Evolutionary conservation across 2,797 vertebrate genomes (phyloP).

Genomic region (Decapterus maruadsi): DNA sequence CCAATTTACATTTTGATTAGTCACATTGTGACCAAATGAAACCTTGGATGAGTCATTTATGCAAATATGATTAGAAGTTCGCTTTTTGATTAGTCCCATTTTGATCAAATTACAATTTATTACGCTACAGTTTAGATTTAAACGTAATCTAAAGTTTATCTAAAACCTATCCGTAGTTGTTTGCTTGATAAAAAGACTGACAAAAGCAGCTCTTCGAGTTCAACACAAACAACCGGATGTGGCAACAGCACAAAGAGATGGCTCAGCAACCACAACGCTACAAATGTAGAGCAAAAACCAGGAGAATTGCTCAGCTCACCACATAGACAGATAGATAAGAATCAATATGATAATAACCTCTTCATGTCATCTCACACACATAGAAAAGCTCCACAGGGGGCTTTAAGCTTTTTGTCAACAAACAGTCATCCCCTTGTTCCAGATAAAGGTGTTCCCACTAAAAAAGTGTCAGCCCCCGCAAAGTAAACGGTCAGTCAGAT

Average conservation of each 20-base stretch:
- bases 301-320: neutral
- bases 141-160: neutral
- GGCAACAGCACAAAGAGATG: neutral
- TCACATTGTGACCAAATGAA: no score
- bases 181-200: neutral
- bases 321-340: neutral
- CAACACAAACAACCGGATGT: conserved; percentile 22
- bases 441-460: neutral
- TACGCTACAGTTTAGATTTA: neutral
- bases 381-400: neutral
- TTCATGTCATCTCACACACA: neutral
- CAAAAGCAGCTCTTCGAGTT: neutral
- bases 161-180: neutral
- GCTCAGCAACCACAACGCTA: conserved; percentile 7
- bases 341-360: neutral
- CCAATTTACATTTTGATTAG: no score
- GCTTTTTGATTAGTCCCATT: neutral
- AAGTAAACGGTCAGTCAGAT: conserved; percentile 8
- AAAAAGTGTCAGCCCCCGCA: neutral
- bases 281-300: neutral
- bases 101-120: neutral
- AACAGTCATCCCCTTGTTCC: neutral
- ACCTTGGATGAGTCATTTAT: neutral
- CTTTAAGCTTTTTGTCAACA: conserved; percentile 7
- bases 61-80: neutral